phyloP scores from a whole-genome alignment of 2,888 invertebrate genomes.

The Sminthurides aquaticus region DNA sequence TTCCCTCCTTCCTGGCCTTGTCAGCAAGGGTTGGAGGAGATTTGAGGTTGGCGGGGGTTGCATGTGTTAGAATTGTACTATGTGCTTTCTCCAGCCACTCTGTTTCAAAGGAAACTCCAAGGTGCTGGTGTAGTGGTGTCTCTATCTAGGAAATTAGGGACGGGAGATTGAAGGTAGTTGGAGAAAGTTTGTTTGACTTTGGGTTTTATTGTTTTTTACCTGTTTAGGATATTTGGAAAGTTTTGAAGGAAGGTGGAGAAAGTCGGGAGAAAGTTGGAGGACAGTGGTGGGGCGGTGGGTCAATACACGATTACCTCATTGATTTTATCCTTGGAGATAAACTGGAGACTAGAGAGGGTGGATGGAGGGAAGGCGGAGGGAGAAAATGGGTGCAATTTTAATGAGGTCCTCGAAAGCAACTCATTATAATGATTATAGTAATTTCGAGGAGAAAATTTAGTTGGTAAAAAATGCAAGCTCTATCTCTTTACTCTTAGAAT shows the following conservation, averaged over 20 bases:
- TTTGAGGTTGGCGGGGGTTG: too few species aligned
- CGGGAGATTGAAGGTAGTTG: not conserved
- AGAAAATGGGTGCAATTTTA: constrained; percentile 6
- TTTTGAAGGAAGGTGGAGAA: not conserved
- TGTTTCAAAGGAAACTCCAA: too few species aligned
- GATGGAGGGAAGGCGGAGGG: not conserved
- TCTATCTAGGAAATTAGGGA: not conserved
- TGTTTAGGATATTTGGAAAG: constrained; percentile 4
- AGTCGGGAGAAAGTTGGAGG: not conserved
- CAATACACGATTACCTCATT: not conserved
- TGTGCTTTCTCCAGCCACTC: too few species aligned
- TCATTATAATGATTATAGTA: constrained; percentile 7
- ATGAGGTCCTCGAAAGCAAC: constrained; percentile 4
- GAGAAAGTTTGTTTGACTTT: constrained; percentile 5
- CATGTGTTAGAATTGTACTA: too few species aligned
- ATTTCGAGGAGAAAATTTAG: constrained; percentile 3
- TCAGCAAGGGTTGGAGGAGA: too few species aligned
- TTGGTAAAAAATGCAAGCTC: constrained; percentile 1
- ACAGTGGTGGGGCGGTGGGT: not conserved
- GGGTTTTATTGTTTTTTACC: constrained; percentile 5
- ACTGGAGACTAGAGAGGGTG: not conserved
- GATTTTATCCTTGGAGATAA: not conserved
- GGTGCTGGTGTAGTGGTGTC: too few species aligned
- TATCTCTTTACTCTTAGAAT: not conserved
- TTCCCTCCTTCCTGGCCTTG: too few species aligned